Conservation (phyloP, 2,888 invertebrate genomes). For the Molanna angustata region DNA sequence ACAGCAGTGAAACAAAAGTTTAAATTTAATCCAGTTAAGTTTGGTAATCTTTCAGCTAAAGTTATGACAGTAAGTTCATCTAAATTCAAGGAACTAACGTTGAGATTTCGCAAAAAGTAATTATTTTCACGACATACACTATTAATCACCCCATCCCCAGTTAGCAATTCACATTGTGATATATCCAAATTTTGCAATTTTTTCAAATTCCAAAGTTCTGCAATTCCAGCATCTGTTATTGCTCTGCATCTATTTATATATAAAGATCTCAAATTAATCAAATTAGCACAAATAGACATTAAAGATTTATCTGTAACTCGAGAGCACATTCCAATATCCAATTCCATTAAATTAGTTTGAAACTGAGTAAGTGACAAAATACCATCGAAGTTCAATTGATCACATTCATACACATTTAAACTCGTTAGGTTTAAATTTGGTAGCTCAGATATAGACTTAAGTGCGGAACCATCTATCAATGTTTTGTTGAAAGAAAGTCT, state of each 20-base stretch:
- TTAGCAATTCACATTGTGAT: slow-evolving; percentile 64
- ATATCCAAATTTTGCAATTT: slow-evolving; percentile 61
- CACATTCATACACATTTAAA: slow-evolving; percentile 56
- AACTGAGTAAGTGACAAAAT: slow-evolving; percentile 52
- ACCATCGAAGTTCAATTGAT: slow-evolving; percentile 61
- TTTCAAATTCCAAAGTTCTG: slow-evolving; percentile 53
- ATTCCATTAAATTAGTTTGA: slow-evolving; percentile 55
- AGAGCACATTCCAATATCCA: slow-evolving; percentile 64
- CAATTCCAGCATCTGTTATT: slow-evolving; percentile 61
- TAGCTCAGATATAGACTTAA: slow-evolving; percentile 55
- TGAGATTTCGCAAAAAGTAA: slow-evolving; percentile 50
- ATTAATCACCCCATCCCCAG: slow-evolving; percentile 58
- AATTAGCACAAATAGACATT: slow-evolving; percentile 56
- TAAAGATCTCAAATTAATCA: slow-evolving; percentile 57
- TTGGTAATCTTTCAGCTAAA: slow-evolving; percentile 58
- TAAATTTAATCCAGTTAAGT: slow-evolving; percentile 59
- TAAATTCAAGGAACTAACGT: slow-evolving; percentile 59
- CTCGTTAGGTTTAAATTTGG: slow-evolving; percentile 52
- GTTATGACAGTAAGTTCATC: slow-evolving; percentile 60
- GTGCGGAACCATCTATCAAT: slow-evolving; percentile 61
- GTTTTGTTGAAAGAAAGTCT: slow-evolving; percentile 65
- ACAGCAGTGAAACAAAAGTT: slow-evolving; percentile 70
- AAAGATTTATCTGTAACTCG: slow-evolving; percentile 65
- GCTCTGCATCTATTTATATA: slow-evolving; percentile 63
- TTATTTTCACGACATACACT: slow-evolving; percentile 58